Evolutionary conservation across 2,113 vertebrate genomes (phyloP).

Genomic region (Callospermophilus lateralis): DNA sequence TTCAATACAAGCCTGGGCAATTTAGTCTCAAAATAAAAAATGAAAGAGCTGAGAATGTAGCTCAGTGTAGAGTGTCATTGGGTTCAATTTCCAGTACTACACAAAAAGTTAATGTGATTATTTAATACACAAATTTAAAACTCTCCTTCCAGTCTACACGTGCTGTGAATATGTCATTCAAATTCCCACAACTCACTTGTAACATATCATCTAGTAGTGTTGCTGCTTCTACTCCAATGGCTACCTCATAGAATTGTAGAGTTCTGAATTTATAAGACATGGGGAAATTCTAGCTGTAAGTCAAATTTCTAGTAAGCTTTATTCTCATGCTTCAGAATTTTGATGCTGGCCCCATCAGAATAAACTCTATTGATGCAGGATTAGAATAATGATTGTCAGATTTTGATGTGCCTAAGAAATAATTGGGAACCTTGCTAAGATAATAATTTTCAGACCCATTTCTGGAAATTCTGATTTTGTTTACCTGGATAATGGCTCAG

Average conservation of each 20-base stretch:
- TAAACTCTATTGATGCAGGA: neutral
- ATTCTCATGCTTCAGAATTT: neutral
- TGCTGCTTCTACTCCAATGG: neutral
- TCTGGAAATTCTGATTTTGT: neutral
- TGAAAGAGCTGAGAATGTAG: too few relatives aligned
- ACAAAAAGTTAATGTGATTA: neutral
- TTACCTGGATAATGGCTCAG: neutral
- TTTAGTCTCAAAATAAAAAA: too few relatives aligned
- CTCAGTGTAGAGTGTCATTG: too few relatives aligned
- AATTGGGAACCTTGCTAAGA: neutral
- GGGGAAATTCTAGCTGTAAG: neutral
- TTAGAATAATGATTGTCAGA: constrained; percentile 15
- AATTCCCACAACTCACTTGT: neutral
- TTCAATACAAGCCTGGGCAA: too few relatives aligned
- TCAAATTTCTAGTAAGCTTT: neutral
- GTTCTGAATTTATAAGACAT: constrained; percentile 1
- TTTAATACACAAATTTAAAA: constrained; percentile 38
- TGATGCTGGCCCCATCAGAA: neutral
- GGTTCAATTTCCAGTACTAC: too few relatives aligned
- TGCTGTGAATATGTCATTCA: neutral
- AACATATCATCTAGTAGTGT: neutral
- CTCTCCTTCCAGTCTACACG: neutral
- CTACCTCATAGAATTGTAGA: neutral
- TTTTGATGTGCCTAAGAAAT: neutral
- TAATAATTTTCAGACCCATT: neutral